Evolutionary conservation across 2,797 vertebrate species (phyloP).

Genomic region (Fundulus diaphanus): DNA sequence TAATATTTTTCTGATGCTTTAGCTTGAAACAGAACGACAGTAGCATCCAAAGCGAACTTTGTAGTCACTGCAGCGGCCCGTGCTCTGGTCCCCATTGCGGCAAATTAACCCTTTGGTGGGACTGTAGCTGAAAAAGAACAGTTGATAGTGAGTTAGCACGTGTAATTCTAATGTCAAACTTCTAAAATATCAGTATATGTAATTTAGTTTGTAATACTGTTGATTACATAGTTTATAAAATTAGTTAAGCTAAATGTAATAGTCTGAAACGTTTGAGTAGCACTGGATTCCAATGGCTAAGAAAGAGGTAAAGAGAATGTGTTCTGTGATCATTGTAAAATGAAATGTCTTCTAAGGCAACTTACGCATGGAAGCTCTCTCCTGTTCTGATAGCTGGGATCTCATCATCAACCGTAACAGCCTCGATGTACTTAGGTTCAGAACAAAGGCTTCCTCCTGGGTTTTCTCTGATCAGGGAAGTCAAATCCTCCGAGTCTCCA

Average conservation of each 20-base stretch:
- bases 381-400: conserved; percentile 35
- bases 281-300: background rate
- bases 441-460: conserved; percentile 38
- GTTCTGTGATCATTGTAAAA: background rate
- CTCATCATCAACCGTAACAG: conserved; percentile 19
- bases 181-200: background rate
- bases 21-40: conserved; percentile 16
- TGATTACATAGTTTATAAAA: background rate
- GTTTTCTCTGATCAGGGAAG: background rate
- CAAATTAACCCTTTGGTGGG: conserved; percentile 45
- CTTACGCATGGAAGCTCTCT: conserved; percentile 28
- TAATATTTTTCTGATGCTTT: no score
- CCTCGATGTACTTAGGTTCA: conserved; percentile 32
- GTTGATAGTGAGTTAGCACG: background rate
- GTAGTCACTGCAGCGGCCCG: conserved; percentile 25
- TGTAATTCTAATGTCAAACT: background rate
- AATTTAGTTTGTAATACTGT: background rate
- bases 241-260: background rate
- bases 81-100: conserved; percentile 8
- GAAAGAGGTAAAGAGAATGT: background rate
- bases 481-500: conserved; percentile 52
- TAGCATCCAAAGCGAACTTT: conserved; percentile 55
- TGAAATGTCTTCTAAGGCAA: background rate
- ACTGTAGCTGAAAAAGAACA: conserved; percentile 14
- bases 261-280: background rate